Evolutionary conservation across 2,113 vertebrate genomes (phyloP), one percentile per base, ranked within the genome.

Genomic region (Marmota flaviventris): DNA sequence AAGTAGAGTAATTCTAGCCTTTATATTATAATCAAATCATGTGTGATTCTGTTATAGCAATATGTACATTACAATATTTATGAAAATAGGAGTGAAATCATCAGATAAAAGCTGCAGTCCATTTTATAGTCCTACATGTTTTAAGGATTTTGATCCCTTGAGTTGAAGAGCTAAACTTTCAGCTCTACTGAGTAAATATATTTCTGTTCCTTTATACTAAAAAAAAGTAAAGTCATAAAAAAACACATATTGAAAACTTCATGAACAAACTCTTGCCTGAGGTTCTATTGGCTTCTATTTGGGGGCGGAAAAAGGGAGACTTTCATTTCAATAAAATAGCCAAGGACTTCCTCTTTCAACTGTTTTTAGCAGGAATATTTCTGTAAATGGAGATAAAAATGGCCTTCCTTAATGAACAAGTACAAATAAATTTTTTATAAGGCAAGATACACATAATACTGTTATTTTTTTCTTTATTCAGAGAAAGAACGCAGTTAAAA

Each of bases 301-400:
- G 81, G 12, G 18, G 65, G 39, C 39, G 22, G 45, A 37, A 75
- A 89, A 65, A 14, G 78, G 78, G 84, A 69, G 48, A 14, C 11
- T 79, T 84, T 86, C 16, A 84, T 58, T 12, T 78, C 34, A 93
- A 69, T 37, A 86, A 8, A 95, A 42, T 27, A 91, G 14, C 37
- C 5, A 90, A 84, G 8, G 2, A 67, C 24, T 81, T 65, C 6
- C 20, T 32, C 85, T 87, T 97, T 91, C 69, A 48, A 20, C 25
- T 25, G 94, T 27, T 78, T 97, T 93, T 0, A 0, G 8, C 2
- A 94, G 69, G 5, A 24, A 4, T 91, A 39, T 48, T n/a, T 81
- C 48, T 92, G 11, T 53, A 76, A 88, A 39, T 81, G 82, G 85
- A 96, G 94, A 91, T 89, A 98, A 97, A 97, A 69, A 2, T 81